Conservation (phyloP, 2,113 vertebrate genomes). For the Psilopogon haemacephalus region DNA sequence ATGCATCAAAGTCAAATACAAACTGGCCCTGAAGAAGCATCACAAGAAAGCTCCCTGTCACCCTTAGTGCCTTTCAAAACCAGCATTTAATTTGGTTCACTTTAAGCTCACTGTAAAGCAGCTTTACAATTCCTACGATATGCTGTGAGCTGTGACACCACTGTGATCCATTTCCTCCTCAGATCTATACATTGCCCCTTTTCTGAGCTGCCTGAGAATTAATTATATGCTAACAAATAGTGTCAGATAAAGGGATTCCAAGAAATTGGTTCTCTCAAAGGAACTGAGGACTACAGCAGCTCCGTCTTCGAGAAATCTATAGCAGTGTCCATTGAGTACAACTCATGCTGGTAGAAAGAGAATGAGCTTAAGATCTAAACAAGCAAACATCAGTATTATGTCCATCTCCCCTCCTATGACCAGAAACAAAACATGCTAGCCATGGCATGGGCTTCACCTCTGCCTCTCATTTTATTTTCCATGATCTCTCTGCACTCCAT, state of each 20-base stretch:
- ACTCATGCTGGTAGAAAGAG: neutral
- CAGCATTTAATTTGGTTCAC: slow-evolving; percentile 7
- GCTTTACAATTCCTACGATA: neutral
- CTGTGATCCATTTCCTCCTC: slow-evolving; percentile 37
- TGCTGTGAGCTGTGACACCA: neutral
- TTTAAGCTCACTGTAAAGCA: slow-evolving; percentile 31
- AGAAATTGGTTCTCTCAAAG: neutral
- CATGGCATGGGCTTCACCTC: neutral
- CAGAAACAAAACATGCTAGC: neutral
- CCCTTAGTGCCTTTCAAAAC: neutral
- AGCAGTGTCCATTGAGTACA: neutral
- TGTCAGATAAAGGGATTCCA: neutral
- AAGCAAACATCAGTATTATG: neutral
- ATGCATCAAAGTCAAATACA: neutral
- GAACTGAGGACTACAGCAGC: neutral
- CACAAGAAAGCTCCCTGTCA: neutral
- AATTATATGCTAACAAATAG: slow-evolving; percentile 20
- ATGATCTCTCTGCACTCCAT: neutral
- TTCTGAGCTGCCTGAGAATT: slow-evolving; percentile 23
- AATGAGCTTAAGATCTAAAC: neutral
- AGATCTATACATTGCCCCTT: slow-evolving; percentile 15
- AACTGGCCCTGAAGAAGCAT: neutral
- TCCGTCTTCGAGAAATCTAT: neutral
- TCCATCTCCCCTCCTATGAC: neutral
- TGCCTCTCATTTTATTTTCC: neutral